Base-by-base conservation (phyloP, 2,888 invertebrate species). In the Rotaria sp. region DNA sequence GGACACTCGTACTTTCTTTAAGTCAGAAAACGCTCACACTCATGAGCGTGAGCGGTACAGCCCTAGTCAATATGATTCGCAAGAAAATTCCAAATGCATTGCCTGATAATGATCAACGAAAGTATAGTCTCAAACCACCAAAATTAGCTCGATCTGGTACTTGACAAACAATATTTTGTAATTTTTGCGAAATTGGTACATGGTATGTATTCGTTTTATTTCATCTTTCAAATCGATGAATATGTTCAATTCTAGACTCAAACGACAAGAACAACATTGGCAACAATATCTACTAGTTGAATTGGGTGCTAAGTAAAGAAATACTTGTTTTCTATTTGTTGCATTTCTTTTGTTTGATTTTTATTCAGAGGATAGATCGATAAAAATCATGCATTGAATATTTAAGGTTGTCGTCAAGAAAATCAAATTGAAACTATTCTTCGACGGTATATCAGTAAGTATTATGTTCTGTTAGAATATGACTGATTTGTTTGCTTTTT, bases 341-440 rank as follows among this genome's bases (percentile, higher is more conserved):
- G n/a, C 7, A 24, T 10, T 26, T 24, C n/a, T n/a, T n/a, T 5
- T 57, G 0, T 55, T 57, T n/a, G n/a, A n/a, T n/a, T n/a, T n/a
- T n/a, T n/a, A n/a, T 90, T 95, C 30, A 97, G 97, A 92, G 99
- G 99, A 52, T 98, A 98, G 38, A 96, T 99, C 88, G 98, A 99
- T 92, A 98, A 97, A 88, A 98, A 97, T 91, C 96, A 96, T 91
- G 98, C 98, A 90, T 93, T 99, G 86, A 98, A 99, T 90, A 98
- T 99, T 89, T 97, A 98, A 92, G 99, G 99, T 86, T 94, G 97
- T 90, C 99, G 99, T 92, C 98, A 98, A 92, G 98, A 98, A 90
- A 99, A 99, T 93, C 99, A 99, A 93, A 98, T 99, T 92, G 99
- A 99, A 92, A 98, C 96, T 93, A 98, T 99, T 74, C 93, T 99